Base-by-base conservation (phyloP, 2,797 vertebrate genomes). In the Ctenosaura bakeri region DNA sequence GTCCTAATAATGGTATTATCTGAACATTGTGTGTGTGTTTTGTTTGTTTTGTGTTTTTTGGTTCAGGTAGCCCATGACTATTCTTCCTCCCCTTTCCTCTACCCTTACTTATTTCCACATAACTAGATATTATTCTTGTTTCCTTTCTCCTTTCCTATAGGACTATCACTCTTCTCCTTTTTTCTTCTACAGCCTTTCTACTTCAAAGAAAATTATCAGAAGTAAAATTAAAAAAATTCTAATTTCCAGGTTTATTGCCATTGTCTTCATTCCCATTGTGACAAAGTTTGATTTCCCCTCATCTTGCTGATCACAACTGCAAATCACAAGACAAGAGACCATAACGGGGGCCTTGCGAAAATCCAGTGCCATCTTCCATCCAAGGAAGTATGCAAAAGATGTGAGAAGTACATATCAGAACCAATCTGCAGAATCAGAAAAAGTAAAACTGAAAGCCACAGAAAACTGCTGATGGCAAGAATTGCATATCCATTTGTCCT, bases 391-490 rank as follows among this genome's bases (percentile, higher is more conserved):
- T 24, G 50, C 42, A 35, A 80, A 56, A 54, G 20, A 87, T 46
- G 32, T 29, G 18, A 62, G 64, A 38, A 79, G 35, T 50, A 62
- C 6, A 52, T 42, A n/a, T 52, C 54, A 52, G 92, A 91, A 35
- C 38, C 76, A 86, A 83, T 59, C 18, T 69, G 26, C 26, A 87
- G 73, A 81, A 90, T 14, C 6, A 59, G 64, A 18, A 38, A 24
- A 32, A 14, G 10, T 80, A 66, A 74, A 87, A 86, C 88, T 83
- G 64, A 78, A 88, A 88, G 91, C 93, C 81, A 92, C 83, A 92
- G 86, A 94, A 91, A 94, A 91, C 91, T 62, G 59, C 59, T 42
- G 83, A 42, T 94, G 91, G 89, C 92, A 87, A 95, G 93, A 94
- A 89, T 92, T 91, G 89, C 54, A n/a, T 89, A 96, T 92, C 90